Percentiles rank a stretch among this genome's conserved stretches.
Evolutionary conservation across 64 coral and sea anemone species (phyloP).

Genomic region (Acropora yongei): DNA sequence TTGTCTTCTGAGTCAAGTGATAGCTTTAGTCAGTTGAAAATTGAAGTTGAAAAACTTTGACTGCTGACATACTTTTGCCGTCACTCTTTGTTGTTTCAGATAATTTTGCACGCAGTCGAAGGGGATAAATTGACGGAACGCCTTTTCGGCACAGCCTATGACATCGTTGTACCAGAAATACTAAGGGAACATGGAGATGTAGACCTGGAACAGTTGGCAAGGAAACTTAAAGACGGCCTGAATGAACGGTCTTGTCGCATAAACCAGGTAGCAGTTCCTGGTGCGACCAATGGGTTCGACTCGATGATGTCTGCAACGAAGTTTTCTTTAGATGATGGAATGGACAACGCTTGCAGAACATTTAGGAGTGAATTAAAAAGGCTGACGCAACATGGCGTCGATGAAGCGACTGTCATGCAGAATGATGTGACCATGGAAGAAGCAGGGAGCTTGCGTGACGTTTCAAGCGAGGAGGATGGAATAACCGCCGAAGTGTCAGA

Average conservation of each 20-base stretch:
- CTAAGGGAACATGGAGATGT: not conserved
- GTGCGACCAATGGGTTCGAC: not conserved
- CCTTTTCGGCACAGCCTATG: conserved; percentile 32
- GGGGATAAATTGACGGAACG: conserved; percentile 1
- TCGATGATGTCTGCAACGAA: not conserved
- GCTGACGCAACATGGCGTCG: not conserved
- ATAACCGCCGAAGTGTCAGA: conserved; percentile 19
- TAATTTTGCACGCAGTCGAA: not conserved
- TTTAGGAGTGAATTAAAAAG: not conserved
- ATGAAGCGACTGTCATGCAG: not conserved
- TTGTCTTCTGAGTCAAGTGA: too few species aligned
- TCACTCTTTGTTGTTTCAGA: not conserved
- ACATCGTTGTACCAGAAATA: conserved; percentile 16
- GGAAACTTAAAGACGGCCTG: conserved; percentile 10
- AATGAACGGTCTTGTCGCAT: conserved; percentile 9
- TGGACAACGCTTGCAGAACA: conserved; percentile 1
- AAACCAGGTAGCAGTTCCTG: not conserved
- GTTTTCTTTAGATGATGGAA: conserved; percentile 5
- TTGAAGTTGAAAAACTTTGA: too few species aligned
- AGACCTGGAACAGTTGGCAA: not conserved
- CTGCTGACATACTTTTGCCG: not conserved
- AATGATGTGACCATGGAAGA: conserved; percentile 40
- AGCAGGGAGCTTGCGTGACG: not conserved
- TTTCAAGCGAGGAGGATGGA: not conserved
- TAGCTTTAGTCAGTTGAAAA: not conserved